phyloP scores from a whole-genome alignment of 2,888 invertebrate genomes.

The Phaedon cochleariae region DNA sequence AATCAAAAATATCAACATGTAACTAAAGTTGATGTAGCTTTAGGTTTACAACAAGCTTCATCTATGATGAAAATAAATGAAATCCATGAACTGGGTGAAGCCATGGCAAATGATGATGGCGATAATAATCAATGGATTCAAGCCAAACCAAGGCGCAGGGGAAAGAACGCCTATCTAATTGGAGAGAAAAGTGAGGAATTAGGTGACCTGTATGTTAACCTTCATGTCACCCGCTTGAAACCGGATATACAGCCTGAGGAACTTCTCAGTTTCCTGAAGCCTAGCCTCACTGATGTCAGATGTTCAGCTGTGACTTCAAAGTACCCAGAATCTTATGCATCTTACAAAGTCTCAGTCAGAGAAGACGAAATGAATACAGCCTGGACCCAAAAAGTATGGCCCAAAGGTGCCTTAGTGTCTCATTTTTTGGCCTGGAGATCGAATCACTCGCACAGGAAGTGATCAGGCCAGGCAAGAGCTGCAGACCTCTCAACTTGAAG shows the following conservation, averaged over 20 bases:
- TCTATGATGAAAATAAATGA: background rate
- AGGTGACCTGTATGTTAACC: background rate
- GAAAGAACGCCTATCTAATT: too few relatives aligned
- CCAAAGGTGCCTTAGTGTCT: conserved; percentile 1
- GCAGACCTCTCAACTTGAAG: background rate
- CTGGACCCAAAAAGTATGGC: background rate
- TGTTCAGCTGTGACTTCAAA: background rate
- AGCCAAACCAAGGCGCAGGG: too few relatives aligned
- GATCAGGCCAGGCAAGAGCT: background rate
- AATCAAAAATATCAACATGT: background rate
- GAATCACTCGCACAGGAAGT: background rate
- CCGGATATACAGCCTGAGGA: conserved; percentile 3
- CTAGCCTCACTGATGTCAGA: background rate
- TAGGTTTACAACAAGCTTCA: background rate
- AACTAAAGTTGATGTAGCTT: conserved; percentile 1
- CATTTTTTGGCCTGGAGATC: background rate
- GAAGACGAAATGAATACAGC: background rate
- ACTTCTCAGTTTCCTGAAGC: conserved; percentile 4
- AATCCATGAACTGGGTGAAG: background rate
- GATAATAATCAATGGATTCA: background rate
- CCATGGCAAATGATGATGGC: background rate
- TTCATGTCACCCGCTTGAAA: conserved; percentile 2
- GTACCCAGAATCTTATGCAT: background rate
- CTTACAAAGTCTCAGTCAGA: conserved; percentile 1
- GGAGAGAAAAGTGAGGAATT: too few relatives aligned